Percentiles rank a stretch among this genome's conserved stretches.
Evolutionary conservation across 2,888 invertebrate species (phyloP).

Genomic region (Dolichomitus sp.): DNA sequence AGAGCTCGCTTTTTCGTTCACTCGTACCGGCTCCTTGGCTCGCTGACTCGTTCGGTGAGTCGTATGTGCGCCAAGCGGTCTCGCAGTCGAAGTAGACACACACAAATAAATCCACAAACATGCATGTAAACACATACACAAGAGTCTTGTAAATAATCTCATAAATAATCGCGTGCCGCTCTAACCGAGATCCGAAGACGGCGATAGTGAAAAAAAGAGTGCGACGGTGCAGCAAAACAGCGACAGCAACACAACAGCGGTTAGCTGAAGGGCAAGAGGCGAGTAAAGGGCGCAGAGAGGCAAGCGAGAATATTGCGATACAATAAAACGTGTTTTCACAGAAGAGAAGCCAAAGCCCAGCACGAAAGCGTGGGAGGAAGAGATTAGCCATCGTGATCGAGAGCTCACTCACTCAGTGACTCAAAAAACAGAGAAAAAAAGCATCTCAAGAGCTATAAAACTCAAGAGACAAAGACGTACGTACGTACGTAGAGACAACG

Average conservation of each 20-base stretch:
- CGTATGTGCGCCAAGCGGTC: conserved; percentile 39
- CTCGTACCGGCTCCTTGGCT: conserved; percentile 3
- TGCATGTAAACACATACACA: not conserved
- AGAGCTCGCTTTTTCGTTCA: conserved; percentile 8
- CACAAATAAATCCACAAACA: not conserved
- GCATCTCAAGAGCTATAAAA: conserved; percentile 9
- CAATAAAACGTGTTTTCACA: conserved; percentile 10
- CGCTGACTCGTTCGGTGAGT: conserved; percentile 10
- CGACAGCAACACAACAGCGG: not conserved
- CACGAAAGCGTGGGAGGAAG: conserved; percentile 18
- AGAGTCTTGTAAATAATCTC: conserved; percentile 21
- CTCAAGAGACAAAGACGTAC: conserved; percentile 23
- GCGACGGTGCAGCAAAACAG: not conserved
- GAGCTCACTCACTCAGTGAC: not conserved
- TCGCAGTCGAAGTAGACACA: conserved; percentile 11
- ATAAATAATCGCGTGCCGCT: conserved; percentile 35
- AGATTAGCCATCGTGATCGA: conserved; percentile 21
- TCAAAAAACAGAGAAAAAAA: not conserved
- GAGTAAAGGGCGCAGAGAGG: not conserved
- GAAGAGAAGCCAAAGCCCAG: not conserved
- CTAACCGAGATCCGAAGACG: conserved; percentile 11
- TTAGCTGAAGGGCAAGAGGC: not conserved
- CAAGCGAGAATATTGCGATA: conserved; percentile 3
- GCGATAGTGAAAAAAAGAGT: conserved; percentile 9
- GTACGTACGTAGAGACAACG: too few relatives aligned